Conservation (phyloP, 2,113 vertebrate genomes). For the Varanus salvator region DNA sequence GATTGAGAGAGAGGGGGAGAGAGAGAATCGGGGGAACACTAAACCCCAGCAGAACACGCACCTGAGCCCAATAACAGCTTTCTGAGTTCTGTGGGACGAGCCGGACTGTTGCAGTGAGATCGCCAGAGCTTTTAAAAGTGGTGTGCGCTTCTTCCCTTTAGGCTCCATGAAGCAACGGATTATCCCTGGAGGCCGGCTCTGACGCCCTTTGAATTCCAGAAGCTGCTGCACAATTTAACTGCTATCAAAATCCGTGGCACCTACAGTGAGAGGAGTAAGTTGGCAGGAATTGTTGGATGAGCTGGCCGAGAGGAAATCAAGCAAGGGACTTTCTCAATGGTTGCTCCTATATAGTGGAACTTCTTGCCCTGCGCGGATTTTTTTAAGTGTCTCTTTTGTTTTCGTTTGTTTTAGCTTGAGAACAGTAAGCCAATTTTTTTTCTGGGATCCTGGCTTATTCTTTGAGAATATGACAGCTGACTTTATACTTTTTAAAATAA, state of each 20-base stretch:
- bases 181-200: conserved; percentile 93
- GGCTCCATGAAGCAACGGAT: conserved; percentile 91
- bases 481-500: not conserved
- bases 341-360: not conserved
- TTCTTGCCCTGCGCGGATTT: not conserved
- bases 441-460: not conserved
- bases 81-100: conserved; percentile 26
- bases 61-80: rapidly evolving
- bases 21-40: not conserved
- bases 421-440: not conserved
- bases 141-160: conserved; percentile 56
- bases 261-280: conserved; percentile 92
- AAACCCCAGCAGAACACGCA: not conserved
- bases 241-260: conserved; percentile 94
- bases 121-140: conserved; percentile 17
- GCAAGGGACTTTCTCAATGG: not conserved
- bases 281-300: not conserved
- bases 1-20: no score
- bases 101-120: conserved; percentile 33
- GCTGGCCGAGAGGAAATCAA: not conserved
- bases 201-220: conserved; percentile 91
- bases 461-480: not conserved
- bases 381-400: not conserved
- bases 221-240: conserved; percentile 93
- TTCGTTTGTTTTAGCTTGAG: not conserved